Base-by-base conservation (phyloP, 2,888 invertebrate species). In the Biston betularia region DNA sequence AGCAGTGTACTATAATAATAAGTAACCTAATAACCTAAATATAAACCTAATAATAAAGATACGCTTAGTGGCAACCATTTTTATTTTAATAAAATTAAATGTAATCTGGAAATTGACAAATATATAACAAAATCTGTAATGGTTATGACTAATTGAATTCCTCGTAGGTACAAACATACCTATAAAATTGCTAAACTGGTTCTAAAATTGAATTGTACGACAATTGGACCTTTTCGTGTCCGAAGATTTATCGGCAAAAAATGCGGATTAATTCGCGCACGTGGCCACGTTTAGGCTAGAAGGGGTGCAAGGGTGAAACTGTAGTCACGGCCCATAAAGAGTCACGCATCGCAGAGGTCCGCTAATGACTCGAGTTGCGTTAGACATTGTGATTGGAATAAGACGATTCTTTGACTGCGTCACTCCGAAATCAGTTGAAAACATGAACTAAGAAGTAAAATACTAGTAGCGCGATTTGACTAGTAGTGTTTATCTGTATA, bases 241-340 rank as follows among this genome's bases (percentile, higher is more conserved):
- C 69, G 63, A 75, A 77, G 83, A 84, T 85, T 85, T 86, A 86
- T 89, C 79, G 83, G 82, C 81, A 73, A 92, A 90, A 45, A 91
- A 89, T 88, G 82, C 78, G 81, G 86, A 89, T 90, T 90, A 92
- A 93, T 90, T 88, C 88, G 83, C 86, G 85, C 92, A 92, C 93
- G 92, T 93, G 92, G 89, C 87, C 83, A 80, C 87, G 87, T 91
- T 93, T 92, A 92, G 88, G 83, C 83, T 64, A 77, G 83, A 88
- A 91, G 86, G 90, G 91, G 88, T 89, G 87, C 86, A 77, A 73
- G 79, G 77, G 75, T 70, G 73, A 68, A 71, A 70, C 73, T 76
- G 82, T 78, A 87, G 91, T 91, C 89, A 92, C 89, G 92, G 92
- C 74, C 84, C 88, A 89, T 91, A 89, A 89, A 89, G 84, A 89